phyloP scores from a whole-genome alignment of 1,140 invertebrate species.

The Anthonomus grandis region DNA sequence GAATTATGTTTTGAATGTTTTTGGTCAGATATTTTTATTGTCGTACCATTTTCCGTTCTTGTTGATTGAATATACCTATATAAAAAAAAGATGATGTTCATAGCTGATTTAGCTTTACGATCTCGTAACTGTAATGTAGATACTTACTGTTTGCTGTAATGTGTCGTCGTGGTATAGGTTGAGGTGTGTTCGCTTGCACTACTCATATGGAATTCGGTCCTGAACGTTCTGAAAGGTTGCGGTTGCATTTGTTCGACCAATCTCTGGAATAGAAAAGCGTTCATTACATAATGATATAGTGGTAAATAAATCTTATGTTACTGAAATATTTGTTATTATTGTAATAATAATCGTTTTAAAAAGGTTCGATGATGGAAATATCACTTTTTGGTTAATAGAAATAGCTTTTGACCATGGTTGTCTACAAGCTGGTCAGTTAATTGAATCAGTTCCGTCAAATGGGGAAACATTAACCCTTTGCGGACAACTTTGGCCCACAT shows the following conservation, averaged over 20 bases:
- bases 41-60: conserved; percentile 43
- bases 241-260: conserved; percentile 68
- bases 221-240: conserved; percentile 68
- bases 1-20: conserved; percentile 40
- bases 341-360: too few species aligned
- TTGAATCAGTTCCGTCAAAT: too few species aligned
- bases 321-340: too few species aligned
- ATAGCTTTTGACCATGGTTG: too few species aligned
- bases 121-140: not conserved
- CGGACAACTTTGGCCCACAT: too few species aligned
- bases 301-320: too few species aligned
- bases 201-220: conserved; percentile 72
- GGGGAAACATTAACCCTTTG: too few species aligned
- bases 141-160: conserved; percentile 57
- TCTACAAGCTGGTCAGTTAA: too few species aligned
- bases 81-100: not conserved
- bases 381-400: too few species aligned
- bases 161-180: conserved; percentile 57
- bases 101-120: not conserved
- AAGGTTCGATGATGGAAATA: too few species aligned
- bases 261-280: conserved; percentile 52
- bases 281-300: too few species aligned
- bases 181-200: conserved; percentile 58
- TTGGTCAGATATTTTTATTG: conserved; percentile 42
- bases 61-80: conserved; percentile 37